Conservation (phyloP, 2,888 invertebrate genomes). For the Venusia cambrica region DNA sequence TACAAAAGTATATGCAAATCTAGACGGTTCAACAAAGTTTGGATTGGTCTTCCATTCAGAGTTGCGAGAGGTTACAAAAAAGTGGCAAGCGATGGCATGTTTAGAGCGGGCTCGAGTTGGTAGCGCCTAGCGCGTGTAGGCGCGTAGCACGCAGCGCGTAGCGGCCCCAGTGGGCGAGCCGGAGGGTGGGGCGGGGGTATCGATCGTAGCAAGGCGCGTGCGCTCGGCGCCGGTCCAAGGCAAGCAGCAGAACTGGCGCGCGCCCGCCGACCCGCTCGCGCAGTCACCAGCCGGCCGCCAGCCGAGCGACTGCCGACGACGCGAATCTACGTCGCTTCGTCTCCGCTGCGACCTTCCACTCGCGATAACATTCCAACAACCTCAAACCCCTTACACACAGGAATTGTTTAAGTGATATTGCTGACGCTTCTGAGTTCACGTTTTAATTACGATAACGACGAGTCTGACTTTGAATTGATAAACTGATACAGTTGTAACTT, state of each 20-base stretch:
- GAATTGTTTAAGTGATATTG: constrained; percentile 64
- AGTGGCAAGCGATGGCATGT: constrained; percentile 20
- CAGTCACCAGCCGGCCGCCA: constrained; percentile 74
- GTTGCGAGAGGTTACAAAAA: constrained; percentile 30
- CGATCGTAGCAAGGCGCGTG: constrained; percentile 74
- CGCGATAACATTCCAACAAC: constrained; percentile 66
- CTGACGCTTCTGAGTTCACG: constrained; percentile 43
- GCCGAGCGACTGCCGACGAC: constrained; percentile 60
- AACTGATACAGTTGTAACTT: constrained; percentile 46
- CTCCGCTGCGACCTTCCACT: constrained; percentile 57
- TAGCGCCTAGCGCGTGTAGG: constrained; percentile 28
- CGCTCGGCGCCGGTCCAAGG: constrained; percentile 59
- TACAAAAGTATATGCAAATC: constrained; percentile 21
- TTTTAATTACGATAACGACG: constrained; percentile 26
- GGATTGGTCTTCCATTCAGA: constrained; percentile 37
- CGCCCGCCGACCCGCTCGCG: constrained; percentile 55
- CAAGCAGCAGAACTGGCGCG: constrained; percentile 49
- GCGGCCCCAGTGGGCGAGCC: constrained; percentile 49
- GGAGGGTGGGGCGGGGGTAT: constrained; percentile 73
- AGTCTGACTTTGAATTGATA: constrained; percentile 32
- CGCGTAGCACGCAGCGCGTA: constrained; percentile 29
- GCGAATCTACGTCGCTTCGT: constrained; percentile 30
- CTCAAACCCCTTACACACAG: constrained; percentile 61
- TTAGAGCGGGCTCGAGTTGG: constrained; percentile 25
- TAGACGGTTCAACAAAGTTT: constrained; percentile 41